A percentile compares a stretch with the other conserved stretches of the same genome.
These are phyloP conservation scores for Acanthopagrus latus DNA, from an alignment of 2,797 vertebrate species.

Conservation along the genomic window DNA sequence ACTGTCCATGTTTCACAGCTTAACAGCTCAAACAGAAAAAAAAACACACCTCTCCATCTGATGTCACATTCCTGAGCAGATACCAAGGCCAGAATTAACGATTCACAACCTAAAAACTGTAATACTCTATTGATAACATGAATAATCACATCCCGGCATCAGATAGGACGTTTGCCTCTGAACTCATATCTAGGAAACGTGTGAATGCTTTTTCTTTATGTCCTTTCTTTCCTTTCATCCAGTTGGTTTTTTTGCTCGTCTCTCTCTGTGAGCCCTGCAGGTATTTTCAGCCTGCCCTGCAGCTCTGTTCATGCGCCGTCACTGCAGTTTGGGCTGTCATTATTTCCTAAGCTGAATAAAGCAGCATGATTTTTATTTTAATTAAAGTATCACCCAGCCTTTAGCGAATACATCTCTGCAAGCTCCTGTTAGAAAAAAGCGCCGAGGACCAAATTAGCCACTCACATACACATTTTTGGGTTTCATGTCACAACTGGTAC, in stretches of 20 bases:
- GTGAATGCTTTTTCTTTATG: slow-evolving; percentile 1
- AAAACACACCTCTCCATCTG: slow-evolving; percentile 1
- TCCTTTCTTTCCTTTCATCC: neutral
- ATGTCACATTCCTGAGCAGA: slow-evolving; percentile 5
- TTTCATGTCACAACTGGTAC: neutral
- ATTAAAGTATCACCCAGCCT: slow-evolving; percentile 34
- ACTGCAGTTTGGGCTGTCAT: slow-evolving; percentile 22
- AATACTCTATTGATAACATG: slow-evolving; percentile 2
- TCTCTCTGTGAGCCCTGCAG: slow-evolving; percentile 39
- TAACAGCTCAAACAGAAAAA: neutral
- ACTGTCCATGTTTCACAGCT: neutral
- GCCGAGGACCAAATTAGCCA: slow-evolving; percentile 29
- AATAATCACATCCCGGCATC: neutral
- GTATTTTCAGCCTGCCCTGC: slow-evolving; percentile 35
- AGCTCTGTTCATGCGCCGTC: slow-evolving; percentile 40
- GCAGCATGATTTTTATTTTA: slow-evolving; percentile 45
- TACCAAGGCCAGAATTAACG: neutral
- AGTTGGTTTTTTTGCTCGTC: slow-evolving; percentile 1
- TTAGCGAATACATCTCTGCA: slow-evolving; percentile 22
- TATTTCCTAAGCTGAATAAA: slow-evolving; percentile 35
- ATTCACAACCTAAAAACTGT: neutral
- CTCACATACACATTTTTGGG: neutral
- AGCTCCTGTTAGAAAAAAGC: slow-evolving; percentile 5
- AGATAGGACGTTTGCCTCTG: neutral
- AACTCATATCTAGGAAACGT: slow-evolving; percentile 8